Evolutionary conservation across 2,113 vertebrate genomes (phyloP).

Genomic region (Notiomystis cincta): DNA sequence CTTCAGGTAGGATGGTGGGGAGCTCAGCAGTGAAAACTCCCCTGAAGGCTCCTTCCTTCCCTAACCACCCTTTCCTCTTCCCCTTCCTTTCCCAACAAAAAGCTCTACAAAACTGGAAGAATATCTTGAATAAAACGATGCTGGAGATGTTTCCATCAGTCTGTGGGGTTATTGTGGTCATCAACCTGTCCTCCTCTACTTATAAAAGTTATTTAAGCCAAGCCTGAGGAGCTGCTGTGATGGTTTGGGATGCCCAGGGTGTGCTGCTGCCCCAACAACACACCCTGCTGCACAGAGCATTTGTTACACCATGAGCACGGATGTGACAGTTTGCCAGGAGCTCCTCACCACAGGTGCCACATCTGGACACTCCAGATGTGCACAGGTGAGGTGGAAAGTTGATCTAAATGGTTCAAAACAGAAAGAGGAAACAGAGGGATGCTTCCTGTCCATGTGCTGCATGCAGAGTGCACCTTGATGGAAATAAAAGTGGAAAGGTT

Average conservation of each 20-base stretch:
- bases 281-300: neutral
- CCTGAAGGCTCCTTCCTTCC: neutral
- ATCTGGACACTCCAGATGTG: neutral
- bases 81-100: neutral
- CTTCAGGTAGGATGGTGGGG: neutral
- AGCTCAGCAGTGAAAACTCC: neutral
- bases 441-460: neutral
- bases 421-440: neutral
- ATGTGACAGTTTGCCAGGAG: neutral
- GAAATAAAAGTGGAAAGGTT: neutral
- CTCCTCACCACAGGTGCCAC: neutral
- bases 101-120: neutral
- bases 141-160: neutral
- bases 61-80: neutral
- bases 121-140: neutral
- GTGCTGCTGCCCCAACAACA: neutral
- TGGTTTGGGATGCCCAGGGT: neutral
- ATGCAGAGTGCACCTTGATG: neutral
- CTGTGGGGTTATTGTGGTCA: fast-evolving
- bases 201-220: neutral
- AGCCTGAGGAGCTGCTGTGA: neutral
- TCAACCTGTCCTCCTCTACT: neutral
- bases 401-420: neutral
- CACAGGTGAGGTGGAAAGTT: neutral
- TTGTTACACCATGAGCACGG: neutral